These are phyloP conservation scores for Mallotus villosus DNA, from an alignment of 2,797 vertebrate genomes.

Conservation along the genomic window DNA sequence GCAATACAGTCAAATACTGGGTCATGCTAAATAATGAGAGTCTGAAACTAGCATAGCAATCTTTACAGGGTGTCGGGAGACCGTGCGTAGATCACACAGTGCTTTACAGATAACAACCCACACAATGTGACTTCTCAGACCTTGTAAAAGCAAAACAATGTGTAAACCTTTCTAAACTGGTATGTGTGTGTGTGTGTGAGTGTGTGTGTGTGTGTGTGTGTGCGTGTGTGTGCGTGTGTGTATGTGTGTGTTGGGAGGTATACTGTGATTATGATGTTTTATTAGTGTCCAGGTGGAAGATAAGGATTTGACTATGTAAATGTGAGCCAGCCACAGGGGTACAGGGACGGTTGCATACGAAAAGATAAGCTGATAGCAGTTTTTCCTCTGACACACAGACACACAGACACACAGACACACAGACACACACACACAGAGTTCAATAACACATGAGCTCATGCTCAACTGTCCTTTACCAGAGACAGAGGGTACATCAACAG, in stretches of 20 bases:
- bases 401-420: conserved; percentile 1
- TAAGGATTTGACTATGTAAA: conserved; percentile 41
- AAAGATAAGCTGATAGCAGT: conserved; percentile 36
- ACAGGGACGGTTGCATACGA: conserved; percentile 33
- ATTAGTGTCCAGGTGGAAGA: conserved; percentile 11
- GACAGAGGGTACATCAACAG: no score
- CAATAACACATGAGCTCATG: no score
- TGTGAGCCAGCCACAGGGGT: conserved; percentile 27
- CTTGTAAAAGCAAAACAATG: no score
- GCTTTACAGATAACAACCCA: no score
- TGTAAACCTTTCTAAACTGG: no score
- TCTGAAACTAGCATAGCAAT: no score
- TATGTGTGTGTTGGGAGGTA: neutral
- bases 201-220: neutral
- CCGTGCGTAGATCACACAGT: no score
- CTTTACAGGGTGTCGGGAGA: no score
- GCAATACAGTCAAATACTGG: no score
- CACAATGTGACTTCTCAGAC: no score
- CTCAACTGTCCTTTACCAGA: no score
- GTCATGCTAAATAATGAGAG: no score
- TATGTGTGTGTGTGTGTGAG: neutral
- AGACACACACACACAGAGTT: neutral
- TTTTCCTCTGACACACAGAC: conserved; percentile 34
- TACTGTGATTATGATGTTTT: neutral
- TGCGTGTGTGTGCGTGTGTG: neutral